Evolutionary conservation across 2,888 invertebrate species (phyloP).

Genomic region (Entomobrya multifasciata): DNA sequence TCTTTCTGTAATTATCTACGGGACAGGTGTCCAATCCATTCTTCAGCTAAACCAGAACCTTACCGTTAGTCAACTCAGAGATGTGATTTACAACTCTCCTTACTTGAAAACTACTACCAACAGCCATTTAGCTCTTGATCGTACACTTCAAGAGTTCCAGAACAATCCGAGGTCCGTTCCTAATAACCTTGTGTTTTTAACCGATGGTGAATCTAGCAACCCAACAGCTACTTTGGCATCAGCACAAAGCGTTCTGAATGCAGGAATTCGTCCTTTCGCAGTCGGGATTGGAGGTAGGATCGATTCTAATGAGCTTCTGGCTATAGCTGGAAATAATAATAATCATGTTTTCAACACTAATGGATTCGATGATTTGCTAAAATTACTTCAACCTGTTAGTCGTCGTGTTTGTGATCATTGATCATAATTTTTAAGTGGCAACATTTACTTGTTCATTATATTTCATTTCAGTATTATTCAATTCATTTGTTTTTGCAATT

Average conservation of each 20-base stretch:
- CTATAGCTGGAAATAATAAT: slow-evolving; percentile 5
- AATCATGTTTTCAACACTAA: slow-evolving; percentile 5
- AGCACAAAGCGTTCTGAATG: not conserved
- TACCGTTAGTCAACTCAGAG: not conserved
- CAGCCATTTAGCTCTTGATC: slow-evolving; percentile 18
- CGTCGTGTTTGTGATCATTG: not conserved
- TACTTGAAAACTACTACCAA: not conserved
- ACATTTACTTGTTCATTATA: too few species aligned
- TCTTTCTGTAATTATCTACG: slow-evolving; percentile 19
- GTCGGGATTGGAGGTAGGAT: not conserved
- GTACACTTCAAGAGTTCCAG: not conserved
- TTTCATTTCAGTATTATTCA: too few species aligned
- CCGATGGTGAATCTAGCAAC: too few species aligned
- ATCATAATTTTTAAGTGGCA: too few species aligned
- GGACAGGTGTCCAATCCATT: not conserved
- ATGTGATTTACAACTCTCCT: slow-evolving; percentile 4
- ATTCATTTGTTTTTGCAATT: too few species aligned
- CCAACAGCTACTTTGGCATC: not conserved
- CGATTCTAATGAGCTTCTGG: not conserved
- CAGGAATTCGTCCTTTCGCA: not conserved
- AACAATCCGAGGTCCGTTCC: slow-evolving; percentile 22
- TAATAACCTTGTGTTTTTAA: too few species aligned
- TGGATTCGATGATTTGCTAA: slow-evolving; percentile 19
- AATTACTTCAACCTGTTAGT: slow-evolving; percentile 3
- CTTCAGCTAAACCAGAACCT: not conserved